These are phyloP conservation scores for Linurgus olivaceus DNA, from an alignment of 2,797 vertebrate genomes.

Conservation along the genomic window DNA sequence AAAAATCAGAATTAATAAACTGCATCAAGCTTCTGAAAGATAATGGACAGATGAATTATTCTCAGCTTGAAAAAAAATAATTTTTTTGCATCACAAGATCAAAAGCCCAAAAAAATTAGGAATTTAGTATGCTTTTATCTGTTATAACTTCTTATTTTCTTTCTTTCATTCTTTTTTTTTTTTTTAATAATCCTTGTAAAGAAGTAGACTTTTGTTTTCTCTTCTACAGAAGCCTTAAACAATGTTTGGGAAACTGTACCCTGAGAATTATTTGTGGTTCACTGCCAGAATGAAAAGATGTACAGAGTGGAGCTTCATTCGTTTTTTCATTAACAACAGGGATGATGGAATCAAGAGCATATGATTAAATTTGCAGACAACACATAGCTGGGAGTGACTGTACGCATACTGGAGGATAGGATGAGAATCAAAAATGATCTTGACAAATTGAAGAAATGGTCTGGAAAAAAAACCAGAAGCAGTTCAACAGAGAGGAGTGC, in stretches of 20 bases:
- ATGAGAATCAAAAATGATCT: conserved; percentile 31
- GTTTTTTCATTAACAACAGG: conserved; percentile 5
- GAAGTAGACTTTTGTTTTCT: neutral
- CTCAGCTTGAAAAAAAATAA: neutral
- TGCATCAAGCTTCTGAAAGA: neutral
- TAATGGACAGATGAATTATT: neutral
- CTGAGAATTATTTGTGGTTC: conserved; percentile 4
- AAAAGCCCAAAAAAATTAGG: neutral
- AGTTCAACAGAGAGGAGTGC: neutral
- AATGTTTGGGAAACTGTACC: neutral
- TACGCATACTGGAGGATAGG: neutral
- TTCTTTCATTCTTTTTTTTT: neutral
- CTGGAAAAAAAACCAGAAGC: neutral
- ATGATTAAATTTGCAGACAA: conserved; percentile 52
- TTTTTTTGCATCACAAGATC: neutral
- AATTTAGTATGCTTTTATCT: neutral
- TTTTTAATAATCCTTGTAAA: neutral
- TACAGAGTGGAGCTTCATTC: neutral
- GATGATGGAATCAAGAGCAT: conserved; percentile 41
- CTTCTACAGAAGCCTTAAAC: neutral
- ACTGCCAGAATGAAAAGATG: neutral
- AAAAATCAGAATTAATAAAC: neutral
- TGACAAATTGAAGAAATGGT: conserved; percentile 38
- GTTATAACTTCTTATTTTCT: too few species aligned
- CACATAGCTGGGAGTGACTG: conserved; percentile 7